These are phyloP conservation scores for Cosmopolites sordidus DNA, from an alignment of 2,888 invertebrate species.

Conservation along the genomic window DNA sequence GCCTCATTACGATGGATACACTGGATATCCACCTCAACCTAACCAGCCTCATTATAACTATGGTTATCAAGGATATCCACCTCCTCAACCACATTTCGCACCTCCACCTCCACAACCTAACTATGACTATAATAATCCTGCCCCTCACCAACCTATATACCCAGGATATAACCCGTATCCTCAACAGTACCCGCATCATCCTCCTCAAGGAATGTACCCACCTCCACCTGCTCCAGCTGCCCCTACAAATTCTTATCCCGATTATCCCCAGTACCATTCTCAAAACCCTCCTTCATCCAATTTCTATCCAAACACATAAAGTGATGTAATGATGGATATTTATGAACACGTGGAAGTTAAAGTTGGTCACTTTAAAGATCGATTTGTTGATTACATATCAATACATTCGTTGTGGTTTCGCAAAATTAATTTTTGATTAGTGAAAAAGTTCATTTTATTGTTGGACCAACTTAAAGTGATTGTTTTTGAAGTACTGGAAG, in stretches of 20 bases:
- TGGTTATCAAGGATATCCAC: slow-evolving; percentile 42
- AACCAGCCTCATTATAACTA: slow-evolving; percentile 37
- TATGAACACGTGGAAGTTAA: no score
- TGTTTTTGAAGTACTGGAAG: no score
- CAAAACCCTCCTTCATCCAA: slow-evolving; percentile 29
- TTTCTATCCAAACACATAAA: slow-evolving; percentile 36
- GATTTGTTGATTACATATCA: no score
- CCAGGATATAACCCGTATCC: slow-evolving; percentile 40
- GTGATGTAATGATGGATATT: no score
- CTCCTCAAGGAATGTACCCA: slow-evolving; percentile 39
- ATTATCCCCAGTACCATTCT: slow-evolving; percentile 42
- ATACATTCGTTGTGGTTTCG: no score
- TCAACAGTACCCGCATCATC: slow-evolving; percentile 40
- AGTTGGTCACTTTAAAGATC: no score
- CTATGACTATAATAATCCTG: slow-evolving; percentile 30
- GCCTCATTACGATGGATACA: slow-evolving; percentile 43
- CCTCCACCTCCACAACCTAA: slow-evolving; percentile 34
- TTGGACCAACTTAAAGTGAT: no score
- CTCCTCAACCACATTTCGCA: slow-evolving; percentile 39
- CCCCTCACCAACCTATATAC: slow-evolving; percentile 32
- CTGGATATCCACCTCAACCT: slow-evolving; percentile 38
- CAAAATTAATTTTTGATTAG: no score
- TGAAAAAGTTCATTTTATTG: no score
- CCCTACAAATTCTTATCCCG: slow-evolving; percentile 32
- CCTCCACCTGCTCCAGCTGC: slow-evolving; percentile 33